These are phyloP conservation scores for Eretmocerus hayati DNA, from an alignment of 2,888 invertebrate genomes.

Conservation along the genomic window DNA sequence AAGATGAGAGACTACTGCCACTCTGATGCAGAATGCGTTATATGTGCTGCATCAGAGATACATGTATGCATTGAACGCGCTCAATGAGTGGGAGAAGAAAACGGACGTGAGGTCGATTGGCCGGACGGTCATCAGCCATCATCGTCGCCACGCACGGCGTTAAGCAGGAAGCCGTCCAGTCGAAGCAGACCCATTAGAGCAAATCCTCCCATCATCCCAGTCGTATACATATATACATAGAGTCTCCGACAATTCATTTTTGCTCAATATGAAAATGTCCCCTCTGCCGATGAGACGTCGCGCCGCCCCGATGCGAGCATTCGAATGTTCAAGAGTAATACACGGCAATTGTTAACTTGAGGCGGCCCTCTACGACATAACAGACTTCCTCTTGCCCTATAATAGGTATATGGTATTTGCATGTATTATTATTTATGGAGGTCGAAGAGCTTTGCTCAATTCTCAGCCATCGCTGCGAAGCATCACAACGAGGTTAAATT, in stretches of 20 bases:
- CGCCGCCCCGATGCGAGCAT: too few species aligned
- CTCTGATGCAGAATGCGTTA: not conserved
- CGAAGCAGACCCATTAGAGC: constrained; percentile 52
- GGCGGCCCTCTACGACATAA: too few species aligned
- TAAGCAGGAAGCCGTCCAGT: constrained; percentile 55
- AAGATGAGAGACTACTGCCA: not conserved
- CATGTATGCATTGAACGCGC: not conserved
- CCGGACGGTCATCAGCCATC: constrained; percentile 32
- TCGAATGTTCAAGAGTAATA: too few species aligned
- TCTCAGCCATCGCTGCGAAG: too few species aligned
- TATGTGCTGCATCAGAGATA: not conserved
- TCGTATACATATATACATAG: not conserved
- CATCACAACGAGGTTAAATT: too few species aligned
- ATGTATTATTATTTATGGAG: too few species aligned
- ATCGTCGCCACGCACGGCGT: constrained; percentile 43
- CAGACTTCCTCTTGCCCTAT: too few species aligned
- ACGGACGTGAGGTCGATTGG: not conserved
- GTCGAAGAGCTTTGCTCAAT: too few species aligned
- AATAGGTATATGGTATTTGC: too few species aligned
- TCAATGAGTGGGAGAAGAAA: constrained; percentile 9
- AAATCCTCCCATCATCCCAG: constrained; percentile 20
- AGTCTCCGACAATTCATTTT: constrained; percentile 8
- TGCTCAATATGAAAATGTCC: constrained; percentile 8
- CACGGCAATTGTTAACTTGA: too few species aligned
- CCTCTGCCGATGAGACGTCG: not conserved